Evolutionary conservation across 2,888 invertebrate genomes (phyloP).

Genomic region (Agrilus mali): DNA sequence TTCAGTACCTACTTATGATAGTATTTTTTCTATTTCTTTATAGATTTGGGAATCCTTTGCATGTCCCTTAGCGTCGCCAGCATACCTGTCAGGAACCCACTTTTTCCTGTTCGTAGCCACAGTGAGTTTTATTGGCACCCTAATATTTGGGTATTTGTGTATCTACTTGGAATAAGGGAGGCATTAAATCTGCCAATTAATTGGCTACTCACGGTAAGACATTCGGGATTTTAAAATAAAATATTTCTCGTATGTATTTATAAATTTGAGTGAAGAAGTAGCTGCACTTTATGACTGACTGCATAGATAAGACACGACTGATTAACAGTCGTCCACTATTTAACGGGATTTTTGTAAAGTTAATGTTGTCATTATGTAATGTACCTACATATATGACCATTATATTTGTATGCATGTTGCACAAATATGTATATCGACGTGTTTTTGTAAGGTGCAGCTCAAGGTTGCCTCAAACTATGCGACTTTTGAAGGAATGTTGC

Average conservation of each 20-base stretch:
- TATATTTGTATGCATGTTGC: neutral
- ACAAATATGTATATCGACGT: neutral
- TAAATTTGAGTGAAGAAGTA: too few species aligned
- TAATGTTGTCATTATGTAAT: neutral
- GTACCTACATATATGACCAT: neutral
- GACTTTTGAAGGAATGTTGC: too few species aligned
- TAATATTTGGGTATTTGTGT: constrained; percentile 72
- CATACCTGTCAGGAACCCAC: constrained; percentile 46
- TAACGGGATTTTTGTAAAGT: too few species aligned
- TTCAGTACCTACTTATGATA: too few species aligned
- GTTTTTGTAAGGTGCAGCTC: neutral
- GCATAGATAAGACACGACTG: too few species aligned
- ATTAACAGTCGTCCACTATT: too few species aligned
- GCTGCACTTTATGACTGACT: too few species aligned
- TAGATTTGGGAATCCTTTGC: constrained; percentile 77
- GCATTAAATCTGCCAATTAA: constrained; percentile 67
- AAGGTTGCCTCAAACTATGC: neutral
- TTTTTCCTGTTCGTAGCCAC: constrained; percentile 81
- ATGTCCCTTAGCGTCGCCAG: constrained; percentile 73
- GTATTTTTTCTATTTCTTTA: constrained; percentile 27
- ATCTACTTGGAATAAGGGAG: constrained; percentile 67
- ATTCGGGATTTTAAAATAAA: neutral
- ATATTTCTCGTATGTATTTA: too few species aligned
- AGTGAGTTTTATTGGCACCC: constrained; percentile 67
- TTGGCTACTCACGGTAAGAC: constrained; percentile 69